These are phyloP conservation scores for Trachythela sp. DNA, from an alignment of 64 coral and sea anemone genomes.

Conservation along the genomic window DNA sequence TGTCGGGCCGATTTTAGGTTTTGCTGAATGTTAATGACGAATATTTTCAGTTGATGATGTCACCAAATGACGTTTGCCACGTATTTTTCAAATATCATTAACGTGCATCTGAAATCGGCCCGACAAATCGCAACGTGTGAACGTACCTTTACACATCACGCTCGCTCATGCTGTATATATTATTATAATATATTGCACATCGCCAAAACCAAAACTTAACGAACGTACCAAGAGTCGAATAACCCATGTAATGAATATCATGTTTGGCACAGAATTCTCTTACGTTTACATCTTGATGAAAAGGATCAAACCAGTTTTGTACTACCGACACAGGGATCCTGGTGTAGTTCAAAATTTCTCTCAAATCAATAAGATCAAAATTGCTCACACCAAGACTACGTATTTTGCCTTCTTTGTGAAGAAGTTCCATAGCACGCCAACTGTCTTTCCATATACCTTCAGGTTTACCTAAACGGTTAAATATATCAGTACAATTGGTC, in stretches of 20 bases:
- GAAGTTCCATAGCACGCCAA: conserved; percentile 94
- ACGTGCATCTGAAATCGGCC: too few relatives aligned
- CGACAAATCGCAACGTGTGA: too few relatives aligned
- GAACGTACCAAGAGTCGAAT: conserved; percentile 78
- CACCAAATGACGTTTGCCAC: too few relatives aligned
- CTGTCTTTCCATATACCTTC: conserved; percentile 92
- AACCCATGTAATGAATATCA: conserved; percentile 82
- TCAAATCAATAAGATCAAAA: conserved; percentile 59
- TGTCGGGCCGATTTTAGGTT: too few relatives aligned
- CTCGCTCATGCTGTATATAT: too few relatives aligned
- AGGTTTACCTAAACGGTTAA: conserved; percentile 51
- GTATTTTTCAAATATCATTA: too few relatives aligned
- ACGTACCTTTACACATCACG: too few relatives aligned
- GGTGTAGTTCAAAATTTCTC: conserved; percentile 67
- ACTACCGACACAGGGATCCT: conserved; percentile 76
- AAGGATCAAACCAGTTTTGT: conserved; percentile 98
- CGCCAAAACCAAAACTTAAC: neutral
- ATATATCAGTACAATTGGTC: too few relatives aligned
- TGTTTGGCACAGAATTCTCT: conserved; percentile 68
- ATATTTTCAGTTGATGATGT: too few relatives aligned
- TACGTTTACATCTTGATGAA: conserved; percentile 70
- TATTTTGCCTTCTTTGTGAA: conserved; percentile 77
- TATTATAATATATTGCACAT: neutral
- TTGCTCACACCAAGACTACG: conserved; percentile 93
- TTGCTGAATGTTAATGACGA: too few relatives aligned